Conservation (phyloP, 1,140 invertebrate genomes). For the Macrostomum lignano region DNA sequence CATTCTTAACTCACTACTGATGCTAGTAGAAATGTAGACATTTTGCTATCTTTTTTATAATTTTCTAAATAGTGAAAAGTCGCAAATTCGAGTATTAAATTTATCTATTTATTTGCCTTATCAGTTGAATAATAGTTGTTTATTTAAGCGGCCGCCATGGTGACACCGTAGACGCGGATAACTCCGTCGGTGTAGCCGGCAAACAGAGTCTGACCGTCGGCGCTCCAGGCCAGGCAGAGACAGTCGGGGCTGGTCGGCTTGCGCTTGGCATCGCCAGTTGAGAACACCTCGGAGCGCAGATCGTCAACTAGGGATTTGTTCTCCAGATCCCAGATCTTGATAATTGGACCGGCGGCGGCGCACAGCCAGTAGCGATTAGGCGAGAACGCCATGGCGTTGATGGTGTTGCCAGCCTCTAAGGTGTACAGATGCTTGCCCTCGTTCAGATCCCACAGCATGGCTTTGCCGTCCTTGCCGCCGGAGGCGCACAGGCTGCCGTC, state of each 20-base stretch:
- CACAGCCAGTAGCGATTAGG: constrained; percentile 99
- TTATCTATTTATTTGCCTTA: no score
- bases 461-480: constrained; percentile 84
- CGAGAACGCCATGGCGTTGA: constrained; percentile 89
- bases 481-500: constrained; percentile 96
- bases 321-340: constrained; percentile 98
- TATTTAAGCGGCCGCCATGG: no score
- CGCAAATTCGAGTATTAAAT: no score
- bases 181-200: constrained; percentile 93
- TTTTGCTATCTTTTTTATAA: no score
- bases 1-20: no score
- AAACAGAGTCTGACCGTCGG: constrained; percentile 89
- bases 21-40: no score
- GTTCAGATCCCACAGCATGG: constrained; percentile 97
- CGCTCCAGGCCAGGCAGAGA: constrained; percentile 88
- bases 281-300: constrained; percentile 59
- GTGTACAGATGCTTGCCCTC: constrained; percentile 98
- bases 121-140: no score
- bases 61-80: no score
- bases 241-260: no score
- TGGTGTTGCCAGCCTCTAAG: constrained; percentile 69
- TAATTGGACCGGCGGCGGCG: constrained; percentile 87
- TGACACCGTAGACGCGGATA: constrained; percentile 89
- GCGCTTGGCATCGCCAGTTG: no score
- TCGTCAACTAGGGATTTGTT: constrained; percentile 97